These are phyloP conservation scores for Pterostichus madidus DNA, from an alignment of 2,888 invertebrate species.

Conservation along the genomic window DNA sequence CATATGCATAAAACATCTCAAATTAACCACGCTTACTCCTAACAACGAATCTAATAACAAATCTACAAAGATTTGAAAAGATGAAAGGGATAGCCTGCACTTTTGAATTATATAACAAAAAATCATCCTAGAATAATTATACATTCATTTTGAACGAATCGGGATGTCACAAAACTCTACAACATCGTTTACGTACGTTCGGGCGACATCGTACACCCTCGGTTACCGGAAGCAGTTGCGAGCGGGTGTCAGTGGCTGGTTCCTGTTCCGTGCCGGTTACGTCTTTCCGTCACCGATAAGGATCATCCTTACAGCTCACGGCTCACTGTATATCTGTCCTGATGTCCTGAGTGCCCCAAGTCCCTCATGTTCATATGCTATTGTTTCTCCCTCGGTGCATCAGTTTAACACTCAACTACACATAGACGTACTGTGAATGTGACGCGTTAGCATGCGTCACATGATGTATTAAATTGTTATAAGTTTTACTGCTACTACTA, in stretches of 20 bases:
- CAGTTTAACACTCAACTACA: slow-evolving; percentile 16
- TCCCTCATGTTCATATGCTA: slow-evolving; percentile 12
- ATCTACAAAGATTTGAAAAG: too few relatives aligned
- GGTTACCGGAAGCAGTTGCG: slow-evolving; percentile 61
- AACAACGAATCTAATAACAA: too few relatives aligned
- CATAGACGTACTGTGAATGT: not conserved
- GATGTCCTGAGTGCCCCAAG: not conserved
- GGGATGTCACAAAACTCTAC: not conserved
- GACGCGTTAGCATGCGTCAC: not conserved
- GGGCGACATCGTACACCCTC: not conserved
- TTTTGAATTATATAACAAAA: too few relatives aligned
- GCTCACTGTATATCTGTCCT: slow-evolving; percentile 21
- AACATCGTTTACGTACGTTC: not conserved
- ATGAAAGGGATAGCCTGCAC: too few relatives aligned
- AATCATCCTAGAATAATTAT: too few relatives aligned
- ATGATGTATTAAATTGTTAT: slow-evolving; percentile 25
- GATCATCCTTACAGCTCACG: slow-evolving; percentile 43
- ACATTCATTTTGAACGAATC: not conserved
- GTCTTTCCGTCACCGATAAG: slow-evolving; percentile 36
- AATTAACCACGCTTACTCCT: too few relatives aligned
- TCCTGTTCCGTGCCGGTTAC: slow-evolving; percentile 55
- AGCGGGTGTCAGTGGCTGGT: slow-evolving; percentile 57
- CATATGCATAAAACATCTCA: too few relatives aligned
- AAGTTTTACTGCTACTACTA: too few relatives aligned
- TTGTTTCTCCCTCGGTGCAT: slow-evolving; percentile 25